Conservation (phyloP, 1,140 invertebrate species). For the Paraescarpia echinospica region DNA sequence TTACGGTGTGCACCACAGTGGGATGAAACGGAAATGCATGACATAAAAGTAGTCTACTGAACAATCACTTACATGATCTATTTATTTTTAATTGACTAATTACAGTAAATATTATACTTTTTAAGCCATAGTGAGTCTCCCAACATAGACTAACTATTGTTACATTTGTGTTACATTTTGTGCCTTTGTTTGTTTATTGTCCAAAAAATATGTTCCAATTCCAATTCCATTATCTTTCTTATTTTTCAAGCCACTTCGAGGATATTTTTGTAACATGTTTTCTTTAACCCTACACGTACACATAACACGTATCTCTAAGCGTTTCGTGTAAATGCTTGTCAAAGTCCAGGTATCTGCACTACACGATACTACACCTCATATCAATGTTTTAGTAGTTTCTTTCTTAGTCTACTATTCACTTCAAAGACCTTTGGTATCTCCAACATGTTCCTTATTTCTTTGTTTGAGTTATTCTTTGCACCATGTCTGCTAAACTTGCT, state of each 20-base stretch:
- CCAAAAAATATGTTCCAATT: too few species aligned
- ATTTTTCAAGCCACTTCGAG: not conserved
- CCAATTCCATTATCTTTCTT: too few species aligned
- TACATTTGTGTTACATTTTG: too few species aligned
- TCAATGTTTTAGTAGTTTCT: not conserved
- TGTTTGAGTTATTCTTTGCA: not conserved
- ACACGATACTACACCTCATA: not conserved
- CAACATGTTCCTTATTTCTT: not conserved
- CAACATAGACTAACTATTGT: too few species aligned
- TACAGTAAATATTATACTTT: too few species aligned
- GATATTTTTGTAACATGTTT: not conserved
- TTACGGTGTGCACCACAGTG: too few species aligned
- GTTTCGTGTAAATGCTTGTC: not conserved
- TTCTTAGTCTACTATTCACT: not conserved
- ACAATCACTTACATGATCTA: too few species aligned
- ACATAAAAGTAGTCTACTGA: too few species aligned
- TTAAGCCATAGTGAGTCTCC: too few species aligned
- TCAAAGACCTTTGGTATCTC: not conserved
- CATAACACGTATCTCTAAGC: not conserved
- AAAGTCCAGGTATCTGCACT: not conserved
- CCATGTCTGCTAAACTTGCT: not conserved
- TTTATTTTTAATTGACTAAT: too few species aligned
- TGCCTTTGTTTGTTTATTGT: too few species aligned
- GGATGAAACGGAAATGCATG: too few species aligned
- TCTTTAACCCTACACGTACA: not conserved